Conservation (phyloP, 2,113 vertebrate genomes). For the Podocnemis expansa region DNA sequence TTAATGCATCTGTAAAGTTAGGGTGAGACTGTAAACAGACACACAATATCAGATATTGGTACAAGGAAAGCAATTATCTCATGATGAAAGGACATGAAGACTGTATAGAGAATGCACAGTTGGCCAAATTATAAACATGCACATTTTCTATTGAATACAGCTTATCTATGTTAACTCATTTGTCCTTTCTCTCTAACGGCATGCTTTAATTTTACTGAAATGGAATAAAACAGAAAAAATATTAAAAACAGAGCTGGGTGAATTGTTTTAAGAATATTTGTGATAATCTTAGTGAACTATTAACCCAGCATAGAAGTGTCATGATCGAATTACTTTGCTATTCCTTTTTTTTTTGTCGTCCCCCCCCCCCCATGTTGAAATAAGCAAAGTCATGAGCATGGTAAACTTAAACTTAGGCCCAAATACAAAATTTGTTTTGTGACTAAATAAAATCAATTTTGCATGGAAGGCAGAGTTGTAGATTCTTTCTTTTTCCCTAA, state of each 20-base stretch:
- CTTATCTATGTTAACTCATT: neutral
- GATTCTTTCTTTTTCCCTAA: neutral
- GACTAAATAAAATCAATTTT: constrained; percentile 7
- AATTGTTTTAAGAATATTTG: neutral
- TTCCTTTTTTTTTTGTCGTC: neutral
- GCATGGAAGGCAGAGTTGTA: neutral
- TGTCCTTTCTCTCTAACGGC: neutral
- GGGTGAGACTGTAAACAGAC: neutral
- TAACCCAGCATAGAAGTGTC: neutral
- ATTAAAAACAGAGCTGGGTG: constrained; percentile 3
- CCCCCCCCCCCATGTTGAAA: no score
- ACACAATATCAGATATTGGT: neutral
- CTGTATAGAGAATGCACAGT: neutral
- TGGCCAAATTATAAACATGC: neutral
- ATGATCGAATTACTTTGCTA: neutral
- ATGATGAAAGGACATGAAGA: neutral
- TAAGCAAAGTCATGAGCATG: neutral
- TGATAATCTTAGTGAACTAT: neutral
- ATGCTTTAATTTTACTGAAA: neutral
- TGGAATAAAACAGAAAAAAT: neutral
- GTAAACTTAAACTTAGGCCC: constrained; percentile 28
- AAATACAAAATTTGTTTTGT: neutral
- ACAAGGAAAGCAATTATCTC: neutral
- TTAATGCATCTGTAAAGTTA: neutral
- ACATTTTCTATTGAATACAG: neutral